These are phyloP conservation scores for Globodera rostochiensis DNA, from an alignment of 1,140 invertebrate species.

Conservation along the genomic window DNA sequence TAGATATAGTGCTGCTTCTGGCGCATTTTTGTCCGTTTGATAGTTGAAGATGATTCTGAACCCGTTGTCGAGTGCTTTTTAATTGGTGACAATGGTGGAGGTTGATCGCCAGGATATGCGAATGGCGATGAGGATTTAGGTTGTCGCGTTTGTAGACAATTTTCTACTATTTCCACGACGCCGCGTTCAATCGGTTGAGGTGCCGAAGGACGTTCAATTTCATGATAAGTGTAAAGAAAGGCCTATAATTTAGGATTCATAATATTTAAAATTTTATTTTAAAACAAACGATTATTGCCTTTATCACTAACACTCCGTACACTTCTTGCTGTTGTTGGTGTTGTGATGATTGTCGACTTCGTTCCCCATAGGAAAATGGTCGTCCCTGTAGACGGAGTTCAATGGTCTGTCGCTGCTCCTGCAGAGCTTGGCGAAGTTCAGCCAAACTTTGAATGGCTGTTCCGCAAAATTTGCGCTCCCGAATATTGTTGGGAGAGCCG, in stretches of 20 bases:
- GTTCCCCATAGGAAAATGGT: neutral
- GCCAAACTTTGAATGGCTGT: conserved; percentile 22
- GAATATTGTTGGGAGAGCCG: conserved; percentile 8
- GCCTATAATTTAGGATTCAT: neutral
- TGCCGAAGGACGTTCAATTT: neutral
- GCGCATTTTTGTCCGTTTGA: neutral
- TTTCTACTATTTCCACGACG: neutral
- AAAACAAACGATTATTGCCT: neutral
- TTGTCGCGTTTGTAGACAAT: neutral
- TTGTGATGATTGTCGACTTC: neutral
- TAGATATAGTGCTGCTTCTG: conserved; percentile 24
- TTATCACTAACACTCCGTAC: conserved; percentile 2
- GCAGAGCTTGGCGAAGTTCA: conserved; percentile 7
- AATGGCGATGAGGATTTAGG: conserved; percentile 12
- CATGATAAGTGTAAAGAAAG: neutral
- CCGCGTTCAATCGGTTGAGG: neutral
- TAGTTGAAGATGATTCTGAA: conserved; percentile 8
- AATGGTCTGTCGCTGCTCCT: neutral
- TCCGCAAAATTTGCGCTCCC: conserved; percentile 22
- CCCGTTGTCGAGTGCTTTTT: conserved; percentile 18
- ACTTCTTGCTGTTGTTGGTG: neutral
- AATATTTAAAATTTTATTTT: neutral
- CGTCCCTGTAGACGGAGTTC: conserved; percentile 2
- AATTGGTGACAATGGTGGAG: neutral
- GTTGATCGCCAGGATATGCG: neutral